These are phyloP conservation scores for Drosophila yooni DNA, from an alignment of 2,888 invertebrate species.

Conservation along the genomic window DNA sequence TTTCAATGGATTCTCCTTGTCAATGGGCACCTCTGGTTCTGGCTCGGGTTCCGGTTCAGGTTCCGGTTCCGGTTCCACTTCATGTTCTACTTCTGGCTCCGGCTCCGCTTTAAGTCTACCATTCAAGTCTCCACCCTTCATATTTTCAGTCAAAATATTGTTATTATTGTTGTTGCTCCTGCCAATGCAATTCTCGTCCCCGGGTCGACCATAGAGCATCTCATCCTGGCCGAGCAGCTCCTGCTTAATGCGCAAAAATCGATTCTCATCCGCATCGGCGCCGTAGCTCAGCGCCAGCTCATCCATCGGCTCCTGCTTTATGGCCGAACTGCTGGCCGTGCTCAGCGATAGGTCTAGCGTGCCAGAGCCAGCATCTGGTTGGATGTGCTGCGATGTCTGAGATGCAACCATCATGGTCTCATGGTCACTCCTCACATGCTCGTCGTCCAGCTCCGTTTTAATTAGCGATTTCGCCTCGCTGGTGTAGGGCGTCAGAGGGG, in stretches of 20 bases:
- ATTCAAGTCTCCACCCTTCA: conserved; percentile 24
- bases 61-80: conserved; percentile 47
- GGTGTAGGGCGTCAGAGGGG: conserved; percentile 82
- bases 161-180: conserved; percentile 51
- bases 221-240: conserved; percentile 71
- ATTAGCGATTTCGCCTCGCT: conserved; percentile 35
- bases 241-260: conserved; percentile 77
- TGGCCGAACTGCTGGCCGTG: conserved; percentile 40
- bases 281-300: conserved; percentile 43
- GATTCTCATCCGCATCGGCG: conserved; percentile 69
- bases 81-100: conserved; percentile 28
- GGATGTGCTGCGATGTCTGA: neutral
- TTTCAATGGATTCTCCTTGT: conserved; percentile 95
- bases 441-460: conserved; percentile 56
- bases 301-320: conserved; percentile 71
- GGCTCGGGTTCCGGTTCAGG: conserved; percentile 54
- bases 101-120: conserved; percentile 46
- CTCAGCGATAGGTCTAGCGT: conserved; percentile 51
- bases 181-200: conserved; percentile 18
- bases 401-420: neutral
- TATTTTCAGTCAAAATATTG: conserved; percentile 31
- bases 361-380: conserved; percentile 3
- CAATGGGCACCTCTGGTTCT: conserved; percentile 94
- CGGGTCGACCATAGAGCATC: conserved; percentile 19
- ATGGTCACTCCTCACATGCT: neutral